These are phyloP conservation scores for Hydropsyche tenuis DNA, from an alignment of 1,140 invertebrate genomes.

Conservation along the genomic window DNA sequence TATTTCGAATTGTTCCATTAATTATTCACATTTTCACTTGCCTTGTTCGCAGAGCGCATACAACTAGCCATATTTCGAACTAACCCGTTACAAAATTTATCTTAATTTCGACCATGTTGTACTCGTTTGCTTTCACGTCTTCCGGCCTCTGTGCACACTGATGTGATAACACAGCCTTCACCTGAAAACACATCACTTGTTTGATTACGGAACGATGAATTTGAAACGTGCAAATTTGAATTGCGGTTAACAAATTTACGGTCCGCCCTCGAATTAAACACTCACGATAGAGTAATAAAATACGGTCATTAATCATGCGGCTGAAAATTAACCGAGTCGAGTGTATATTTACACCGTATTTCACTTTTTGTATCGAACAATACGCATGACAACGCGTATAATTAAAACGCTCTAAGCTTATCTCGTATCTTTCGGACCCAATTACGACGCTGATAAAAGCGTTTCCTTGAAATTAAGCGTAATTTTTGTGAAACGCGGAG, in stretches of 20 bases:
- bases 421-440: too few species aligned
- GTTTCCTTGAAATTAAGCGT: background rate
- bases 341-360: too few species aligned
- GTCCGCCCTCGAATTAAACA: too few species aligned
- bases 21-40: background rate
- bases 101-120: background rate
- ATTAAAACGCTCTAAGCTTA: too few species aligned
- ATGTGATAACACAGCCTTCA: background rate
- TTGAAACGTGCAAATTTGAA: background rate
- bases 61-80: background rate
- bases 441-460: too few species aligned
- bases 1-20: background rate
- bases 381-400: too few species aligned
- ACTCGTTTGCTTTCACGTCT: constrained; percentile 11
- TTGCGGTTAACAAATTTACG: too few species aligned
- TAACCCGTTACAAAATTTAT: background rate
- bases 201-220: background rate
- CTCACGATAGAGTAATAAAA: too few species aligned
- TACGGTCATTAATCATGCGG: too few species aligned
- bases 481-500: background rate
- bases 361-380: too few species aligned
- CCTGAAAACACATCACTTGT: constrained; percentile 6
- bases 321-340: too few species aligned
- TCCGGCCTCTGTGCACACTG: background rate
- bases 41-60: background rate